Conservation (phyloP, 2,113 vertebrate genomes). For the Puffinus mauretanicus region DNA sequence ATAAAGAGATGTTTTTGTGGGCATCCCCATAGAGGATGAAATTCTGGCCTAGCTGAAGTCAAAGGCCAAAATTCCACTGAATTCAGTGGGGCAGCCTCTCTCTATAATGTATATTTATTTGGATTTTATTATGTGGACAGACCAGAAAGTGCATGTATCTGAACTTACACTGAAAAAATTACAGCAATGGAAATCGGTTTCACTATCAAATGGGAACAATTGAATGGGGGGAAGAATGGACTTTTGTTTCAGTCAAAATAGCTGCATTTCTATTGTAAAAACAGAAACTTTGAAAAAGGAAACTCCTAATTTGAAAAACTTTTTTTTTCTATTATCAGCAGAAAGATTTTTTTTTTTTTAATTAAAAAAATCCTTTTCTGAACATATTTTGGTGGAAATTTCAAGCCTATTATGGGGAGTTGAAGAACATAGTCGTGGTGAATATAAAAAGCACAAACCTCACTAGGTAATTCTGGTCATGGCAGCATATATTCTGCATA, state of each 20-base stretch:
- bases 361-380: background rate
- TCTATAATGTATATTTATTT: background rate
- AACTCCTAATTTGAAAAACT: background rate
- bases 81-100: background rate
- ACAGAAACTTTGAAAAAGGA: accelerated
- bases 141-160: background rate
- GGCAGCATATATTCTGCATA: background rate
- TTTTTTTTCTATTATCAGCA: background rate
- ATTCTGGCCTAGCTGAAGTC: background rate
- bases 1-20: background rate
- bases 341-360: background rate
- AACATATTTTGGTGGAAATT: background rate
- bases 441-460: background rate
- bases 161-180: background rate
- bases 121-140: background rate
- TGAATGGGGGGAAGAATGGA: background rate
- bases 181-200: background rate
- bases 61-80: background rate
- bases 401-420: background rate
- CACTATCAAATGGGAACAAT: background rate
- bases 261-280: background rate
- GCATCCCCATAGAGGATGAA: background rate
- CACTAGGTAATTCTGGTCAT: background rate
- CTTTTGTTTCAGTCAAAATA: background rate
- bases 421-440: background rate